Evolutionary conservation across 1,140 invertebrate species (phyloP).

Genomic region (Hetaerina americana): DNA sequence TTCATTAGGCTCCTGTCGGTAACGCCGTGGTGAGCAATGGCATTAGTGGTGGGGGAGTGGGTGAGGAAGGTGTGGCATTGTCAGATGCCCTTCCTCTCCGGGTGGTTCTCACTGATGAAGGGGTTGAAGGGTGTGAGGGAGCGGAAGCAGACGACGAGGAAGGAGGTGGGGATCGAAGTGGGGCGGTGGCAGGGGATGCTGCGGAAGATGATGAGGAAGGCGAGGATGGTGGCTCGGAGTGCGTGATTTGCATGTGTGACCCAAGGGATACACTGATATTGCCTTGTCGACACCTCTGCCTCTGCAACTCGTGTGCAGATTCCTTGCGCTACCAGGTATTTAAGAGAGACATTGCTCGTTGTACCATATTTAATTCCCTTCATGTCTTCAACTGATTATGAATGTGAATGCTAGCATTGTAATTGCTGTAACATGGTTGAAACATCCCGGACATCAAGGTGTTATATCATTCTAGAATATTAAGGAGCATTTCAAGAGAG

Average conservation of each 20-base stretch:
- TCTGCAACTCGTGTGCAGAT: slow-evolving; percentile 95
- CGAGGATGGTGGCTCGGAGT: slow-evolving; percentile 94
- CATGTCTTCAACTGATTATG: too few species aligned
- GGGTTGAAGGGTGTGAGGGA: too few species aligned
- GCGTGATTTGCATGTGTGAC: slow-evolving; percentile 99
- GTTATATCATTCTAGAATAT: too few species aligned
- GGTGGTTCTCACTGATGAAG: not conserved
- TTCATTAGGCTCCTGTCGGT: not conserved
- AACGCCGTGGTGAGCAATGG: not conserved
- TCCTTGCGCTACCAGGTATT: slow-evolving; percentile 71
- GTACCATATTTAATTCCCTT: too few species aligned
- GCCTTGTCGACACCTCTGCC: slow-evolving; percentile 93
- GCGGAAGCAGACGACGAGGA: not conserved
- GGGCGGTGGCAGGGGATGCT: too few species aligned
- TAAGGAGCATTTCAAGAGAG: too few species aligned
- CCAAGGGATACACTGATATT: slow-evolving; percentile 93
- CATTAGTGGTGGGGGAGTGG: not conserved
- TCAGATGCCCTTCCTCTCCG: not conserved
- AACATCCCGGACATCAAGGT: too few species aligned
- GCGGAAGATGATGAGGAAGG: slow-evolving; percentile 79
- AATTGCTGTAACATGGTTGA: too few species aligned
- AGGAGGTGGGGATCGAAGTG: not conserved
- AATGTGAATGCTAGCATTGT: too few species aligned
- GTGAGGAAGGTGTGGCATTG: not conserved
- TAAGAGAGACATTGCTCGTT: too few species aligned